These are phyloP conservation scores for rat (Rattus norvegicus) DNA, from an alignment of 2,113 vertebrate genomes.

Conservation along the genomic window DNA sequence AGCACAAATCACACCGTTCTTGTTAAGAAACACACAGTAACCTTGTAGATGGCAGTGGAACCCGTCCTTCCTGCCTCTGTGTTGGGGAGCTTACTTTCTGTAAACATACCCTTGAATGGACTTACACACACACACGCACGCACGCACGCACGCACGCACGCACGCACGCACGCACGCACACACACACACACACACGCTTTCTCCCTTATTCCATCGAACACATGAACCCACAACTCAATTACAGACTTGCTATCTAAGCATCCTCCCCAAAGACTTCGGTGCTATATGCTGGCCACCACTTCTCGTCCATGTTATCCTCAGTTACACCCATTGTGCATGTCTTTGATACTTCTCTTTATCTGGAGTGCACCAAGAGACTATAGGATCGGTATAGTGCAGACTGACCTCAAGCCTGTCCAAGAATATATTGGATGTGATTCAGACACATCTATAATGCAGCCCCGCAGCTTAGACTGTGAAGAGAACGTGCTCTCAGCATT, in stretches of 20 bases:
- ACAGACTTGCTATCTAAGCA: background rate
- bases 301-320: background rate
- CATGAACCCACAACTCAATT: background rate
- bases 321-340: background rate
- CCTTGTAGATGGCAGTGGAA: background rate
- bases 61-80: background rate
- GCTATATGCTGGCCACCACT: background rate
- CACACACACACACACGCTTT: background rate
- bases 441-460: background rate
- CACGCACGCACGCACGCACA: too few relatives aligned
- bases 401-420: background rate
- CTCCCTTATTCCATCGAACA: background rate
- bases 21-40: background rate
- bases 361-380: background rate
- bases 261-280: background rate
- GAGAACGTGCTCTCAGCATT: background rate
- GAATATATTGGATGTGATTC: conserved; percentile 22
- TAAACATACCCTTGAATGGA: background rate
- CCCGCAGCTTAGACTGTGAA: background rate
- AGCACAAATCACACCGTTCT: background rate
- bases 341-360: background rate
- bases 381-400: background rate
- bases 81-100: background rate
- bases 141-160: too few relatives aligned
- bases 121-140: background rate